Base-by-base conservation (phyloP, 2,888 invertebrate species). In the Leistus spinibarbis region DNA sequence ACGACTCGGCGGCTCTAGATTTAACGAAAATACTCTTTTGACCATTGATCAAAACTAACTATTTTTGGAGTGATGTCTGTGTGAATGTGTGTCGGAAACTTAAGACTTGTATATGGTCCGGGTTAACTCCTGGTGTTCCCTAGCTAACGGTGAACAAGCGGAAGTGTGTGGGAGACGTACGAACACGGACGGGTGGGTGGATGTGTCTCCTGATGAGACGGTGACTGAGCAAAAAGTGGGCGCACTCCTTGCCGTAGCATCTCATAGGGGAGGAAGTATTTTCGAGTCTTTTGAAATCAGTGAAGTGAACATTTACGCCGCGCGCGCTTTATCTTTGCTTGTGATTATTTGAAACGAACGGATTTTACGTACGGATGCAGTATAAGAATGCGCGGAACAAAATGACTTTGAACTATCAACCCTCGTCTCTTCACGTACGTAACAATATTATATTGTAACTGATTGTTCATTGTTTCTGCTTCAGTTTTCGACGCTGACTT, bases 311-410 rank as follows among this genome's bases (percentile, higher is more conserved):
- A 75, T 64, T 63, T 75, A 7, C 40, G 40, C 40, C 54, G 24
- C 63, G 54, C 54, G 24, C 63, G 54, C 54, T 75, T 75, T 69
- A 75, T 75, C 75, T 75, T 75, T 69, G 69, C 75, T 75, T 75
- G 54, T 75, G 75, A 75, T 75, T 75, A 75, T 69, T 75, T 75
- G 63, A 69, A 63, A 75, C 68, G 69, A 73, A 73, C 73, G 73
- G 73, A 73, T 73, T 73, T 73, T 27, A 73, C 67, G 73, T 73
- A 60, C 67, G 73, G 67, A 60, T 73, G 73, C 73, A 67, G 62
- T 60, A 67, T 62, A 27, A 73, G 67, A 73, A 73, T 67, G 60
- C 73, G 66, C 67, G 62, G 53, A 53, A 73, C 73, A 73, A 1
- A 23, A 20, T 60, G 53, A 73, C 73, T 73, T 73, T 73, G 73